Evolutionary conservation across 2,888 invertebrate species (phyloP).

Genomic region (Drepanosiphum platanoidis): DNA sequence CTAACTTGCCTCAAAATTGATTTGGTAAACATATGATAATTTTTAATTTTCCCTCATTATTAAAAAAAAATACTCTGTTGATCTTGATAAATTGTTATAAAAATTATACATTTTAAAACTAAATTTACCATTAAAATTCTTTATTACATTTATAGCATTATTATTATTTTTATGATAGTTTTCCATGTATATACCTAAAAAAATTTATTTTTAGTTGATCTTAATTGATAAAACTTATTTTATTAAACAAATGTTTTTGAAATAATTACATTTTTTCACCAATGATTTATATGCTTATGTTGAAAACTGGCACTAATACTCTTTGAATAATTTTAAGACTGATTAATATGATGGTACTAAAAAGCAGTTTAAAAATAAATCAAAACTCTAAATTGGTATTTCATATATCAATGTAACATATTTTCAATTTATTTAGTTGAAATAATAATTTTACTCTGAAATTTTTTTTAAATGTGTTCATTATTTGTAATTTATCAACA

Average conservation of each 20-base stretch:
- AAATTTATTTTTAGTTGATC: not conserved
- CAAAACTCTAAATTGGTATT: no score
- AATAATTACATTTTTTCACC: not conserved
- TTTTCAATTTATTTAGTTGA: no score
- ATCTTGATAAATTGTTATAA: constrained; percentile 48
- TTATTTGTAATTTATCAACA: not conserved
- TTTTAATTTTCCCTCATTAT: constrained; percentile 29
- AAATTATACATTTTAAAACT: constrained; percentile 39
- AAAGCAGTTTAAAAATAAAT: not conserved
- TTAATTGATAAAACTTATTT: not conserved
- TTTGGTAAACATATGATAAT: constrained; percentile 27
- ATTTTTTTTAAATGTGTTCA: not conserved
- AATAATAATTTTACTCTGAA: no score
- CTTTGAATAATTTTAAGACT: not conserved
- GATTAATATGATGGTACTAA: not conserved
- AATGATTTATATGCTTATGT: not conserved
- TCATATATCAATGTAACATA: no score
- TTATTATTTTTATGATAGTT: constrained; percentile 15
- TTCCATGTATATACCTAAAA: not conserved
- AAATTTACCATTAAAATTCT: constrained; percentile 50
- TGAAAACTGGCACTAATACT: not conserved
- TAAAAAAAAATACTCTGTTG: constrained; percentile 42
- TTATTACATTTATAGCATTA: constrained; percentile 48
- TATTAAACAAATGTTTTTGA: not conserved
- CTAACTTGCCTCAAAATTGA: not conserved